phyloP scores from a whole-genome alignment of 2,888 invertebrate genomes.

The Caenorhabditis sp. region DNA sequence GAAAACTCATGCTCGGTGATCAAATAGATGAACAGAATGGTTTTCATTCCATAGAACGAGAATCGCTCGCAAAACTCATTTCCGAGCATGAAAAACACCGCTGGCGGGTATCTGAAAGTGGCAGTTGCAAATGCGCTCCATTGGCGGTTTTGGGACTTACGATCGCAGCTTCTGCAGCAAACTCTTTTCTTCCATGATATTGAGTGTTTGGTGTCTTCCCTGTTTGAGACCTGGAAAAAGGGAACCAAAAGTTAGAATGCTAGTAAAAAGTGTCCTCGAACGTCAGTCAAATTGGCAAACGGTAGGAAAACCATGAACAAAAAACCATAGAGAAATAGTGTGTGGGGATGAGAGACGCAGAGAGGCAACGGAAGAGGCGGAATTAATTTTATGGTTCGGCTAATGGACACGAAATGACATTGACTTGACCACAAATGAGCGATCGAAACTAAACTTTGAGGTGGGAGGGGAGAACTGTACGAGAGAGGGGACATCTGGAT shows the following conservation, averaged over 20 bases:
- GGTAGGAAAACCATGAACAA: slow-evolving; percentile 6
- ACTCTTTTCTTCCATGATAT: slow-evolving; percentile 57
- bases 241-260: neutral
- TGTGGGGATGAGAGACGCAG: neutral
- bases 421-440: slow-evolving; percentile 27
- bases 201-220: neutral
- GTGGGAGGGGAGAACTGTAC: neutral
- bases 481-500: neutral
- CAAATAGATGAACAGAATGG: slow-evolving; percentile 81
- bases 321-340: slow-evolving; percentile 12
- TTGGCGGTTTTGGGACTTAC: slow-evolving; percentile 32
- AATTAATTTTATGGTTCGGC: slow-evolving; percentile 60
- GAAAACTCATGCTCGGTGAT: slow-evolving; percentile 79
- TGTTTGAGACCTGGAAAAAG: slow-evolving; percentile 1
- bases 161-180: slow-evolving; percentile 62
- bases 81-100: slow-evolving; percentile 92
- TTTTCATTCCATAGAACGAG: slow-evolving; percentile 83
- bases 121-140: neutral
- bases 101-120: slow-evolving; percentile 71
- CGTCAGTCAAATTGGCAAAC: slow-evolving; percentile 8
- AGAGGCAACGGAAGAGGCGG: slow-evolving; percentile 28
- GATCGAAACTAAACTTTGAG: neutral
- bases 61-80: slow-evolving; percentile 95
- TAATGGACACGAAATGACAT: slow-evolving; percentile 49
- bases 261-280: slow-evolving; percentile 20